Evolutionary conservation across 2,888 invertebrate genomes (phyloP).

Genomic region (Falcaria lacertinaria): DNA sequence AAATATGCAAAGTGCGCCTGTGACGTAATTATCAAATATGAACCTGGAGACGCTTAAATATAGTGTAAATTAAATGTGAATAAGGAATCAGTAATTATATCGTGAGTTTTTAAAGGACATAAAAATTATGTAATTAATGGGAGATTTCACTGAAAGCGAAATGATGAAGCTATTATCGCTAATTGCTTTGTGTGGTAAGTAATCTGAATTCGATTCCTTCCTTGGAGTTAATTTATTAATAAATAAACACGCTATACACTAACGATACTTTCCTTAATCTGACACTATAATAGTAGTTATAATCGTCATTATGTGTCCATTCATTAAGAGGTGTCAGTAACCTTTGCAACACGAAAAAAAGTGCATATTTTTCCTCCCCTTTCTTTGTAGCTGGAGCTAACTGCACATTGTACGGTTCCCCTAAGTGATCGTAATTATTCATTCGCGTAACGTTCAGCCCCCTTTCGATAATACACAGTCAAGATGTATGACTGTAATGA

Average conservation of each 20-base stretch:
- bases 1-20: slow-evolving; percentile 20
- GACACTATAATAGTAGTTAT: neutral
- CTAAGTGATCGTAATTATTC: slow-evolving; percentile 43
- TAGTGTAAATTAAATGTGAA: slow-evolving; percentile 38
- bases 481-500: slow-evolving; percentile 48
- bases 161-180: slow-evolving; percentile 65
- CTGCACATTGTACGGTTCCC: slow-evolving; percentile 1
- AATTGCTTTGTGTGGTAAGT: slow-evolving; percentile 67
- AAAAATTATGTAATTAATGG: slow-evolving; percentile 30
- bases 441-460: slow-evolving; percentile 30
- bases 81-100: slow-evolving; percentile 18
- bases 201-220: neutral
- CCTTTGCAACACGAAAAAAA: neutral
- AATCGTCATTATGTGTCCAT: neutral
- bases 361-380: neutral
- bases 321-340: neutral
- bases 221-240: neutral
- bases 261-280: too few relatives aligned
- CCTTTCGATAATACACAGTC: slow-evolving; percentile 44
- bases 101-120: slow-evolving; percentile 7
- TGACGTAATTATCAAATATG: slow-evolving; percentile 14
- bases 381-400: neutral
- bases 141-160: slow-evolving; percentile 32
- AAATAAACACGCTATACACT: too few relatives aligned
- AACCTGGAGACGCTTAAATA: slow-evolving; percentile 2